Percentiles rank a stretch among this genome's conserved stretches.
These are phyloP conservation scores for Cryptus viduatorius DNA, from an alignment of 2,888 invertebrate genomes.

Conservation along the genomic window DNA sequence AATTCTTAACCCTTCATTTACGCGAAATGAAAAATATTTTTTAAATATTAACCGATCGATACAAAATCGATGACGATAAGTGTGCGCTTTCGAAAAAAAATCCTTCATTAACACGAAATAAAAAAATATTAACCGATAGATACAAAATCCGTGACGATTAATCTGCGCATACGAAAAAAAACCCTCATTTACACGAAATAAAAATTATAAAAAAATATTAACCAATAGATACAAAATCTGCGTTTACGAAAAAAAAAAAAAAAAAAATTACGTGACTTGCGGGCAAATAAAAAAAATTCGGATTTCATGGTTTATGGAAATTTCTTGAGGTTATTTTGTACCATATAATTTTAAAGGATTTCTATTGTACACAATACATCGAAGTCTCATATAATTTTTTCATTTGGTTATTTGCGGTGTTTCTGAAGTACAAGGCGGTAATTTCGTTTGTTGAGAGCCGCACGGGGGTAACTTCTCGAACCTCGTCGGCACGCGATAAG, in stretches of 20 bases:
- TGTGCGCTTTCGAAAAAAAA: neutral
- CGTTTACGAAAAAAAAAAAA: neutral
- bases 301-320: neutral
- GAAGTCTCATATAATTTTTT: constrained; percentile 12
- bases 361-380: neutral
- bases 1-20: constrained; percentile 6
- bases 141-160: too few relatives aligned
- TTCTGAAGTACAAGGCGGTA: constrained; percentile 14
- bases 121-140: neutral
- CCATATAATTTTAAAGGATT: constrained; percentile 1
- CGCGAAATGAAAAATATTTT: constrained; percentile 12
- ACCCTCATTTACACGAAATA: too few relatives aligned
- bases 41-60: neutral
- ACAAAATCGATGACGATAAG: too few relatives aligned
- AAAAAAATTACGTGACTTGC: neutral
- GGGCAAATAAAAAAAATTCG: neutral
- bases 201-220: too few relatives aligned
- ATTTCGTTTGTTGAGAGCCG: constrained; percentile 44
- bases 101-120: neutral
- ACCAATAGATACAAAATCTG: too few relatives aligned
- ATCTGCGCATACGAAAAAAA: too few relatives aligned
- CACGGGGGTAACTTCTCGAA: constrained; percentile 6
- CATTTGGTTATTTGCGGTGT: constrained; percentile 19
- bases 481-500: constrained; percentile 61
- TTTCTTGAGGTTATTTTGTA: neutral